phyloP scores from a whole-genome alignment of 2,113 vertebrate species.

The Corythoichthys intestinalis region DNA sequence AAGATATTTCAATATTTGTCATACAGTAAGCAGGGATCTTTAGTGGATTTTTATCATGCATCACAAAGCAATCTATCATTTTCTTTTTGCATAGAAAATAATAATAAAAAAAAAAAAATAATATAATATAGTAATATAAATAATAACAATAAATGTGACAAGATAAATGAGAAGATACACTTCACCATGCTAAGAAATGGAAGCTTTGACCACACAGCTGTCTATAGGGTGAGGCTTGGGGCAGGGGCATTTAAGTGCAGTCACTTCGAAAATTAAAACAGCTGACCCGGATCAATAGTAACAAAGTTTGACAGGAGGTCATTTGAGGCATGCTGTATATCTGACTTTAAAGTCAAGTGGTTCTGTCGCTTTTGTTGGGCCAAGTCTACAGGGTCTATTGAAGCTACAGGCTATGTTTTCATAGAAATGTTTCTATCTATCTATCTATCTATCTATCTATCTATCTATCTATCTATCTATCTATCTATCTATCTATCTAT shows the following conservation, averaged over 20 bases:
- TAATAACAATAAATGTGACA: not conserved
- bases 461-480: too few relatives aligned
- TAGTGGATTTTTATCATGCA: not conserved
- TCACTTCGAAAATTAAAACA: slow-evolving; percentile 6
- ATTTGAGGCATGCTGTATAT: slow-evolving; percentile 4
- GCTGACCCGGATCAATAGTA: slow-evolving; percentile 16
- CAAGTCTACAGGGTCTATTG: not conserved
- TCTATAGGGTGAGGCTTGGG: not conserved
- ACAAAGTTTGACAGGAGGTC: slow-evolving; percentile 19
- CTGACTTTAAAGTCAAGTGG: not conserved
- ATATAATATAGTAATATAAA: not conserved
- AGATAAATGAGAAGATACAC: not conserved
- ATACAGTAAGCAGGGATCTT: not conserved
- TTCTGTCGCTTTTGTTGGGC: not conserved
- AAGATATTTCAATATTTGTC: slow-evolving; percentile 5
- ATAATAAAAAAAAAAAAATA: not conserved
- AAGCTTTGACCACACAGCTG: not conserved
- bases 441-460: too few relatives aligned
- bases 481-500: too few relatives aligned
- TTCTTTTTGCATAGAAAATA: not conserved
- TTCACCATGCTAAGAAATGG: not conserved
- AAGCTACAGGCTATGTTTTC: not conserved
- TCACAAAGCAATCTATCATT: not conserved
- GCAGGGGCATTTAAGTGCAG: not conserved
- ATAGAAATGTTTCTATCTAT: not conserved